Evolutionary conservation across 2,888 invertebrate species (phyloP), one percentile per base, ranked within the genome.

Genomic region (Rhopalosiphum nymphaeae): DNA sequence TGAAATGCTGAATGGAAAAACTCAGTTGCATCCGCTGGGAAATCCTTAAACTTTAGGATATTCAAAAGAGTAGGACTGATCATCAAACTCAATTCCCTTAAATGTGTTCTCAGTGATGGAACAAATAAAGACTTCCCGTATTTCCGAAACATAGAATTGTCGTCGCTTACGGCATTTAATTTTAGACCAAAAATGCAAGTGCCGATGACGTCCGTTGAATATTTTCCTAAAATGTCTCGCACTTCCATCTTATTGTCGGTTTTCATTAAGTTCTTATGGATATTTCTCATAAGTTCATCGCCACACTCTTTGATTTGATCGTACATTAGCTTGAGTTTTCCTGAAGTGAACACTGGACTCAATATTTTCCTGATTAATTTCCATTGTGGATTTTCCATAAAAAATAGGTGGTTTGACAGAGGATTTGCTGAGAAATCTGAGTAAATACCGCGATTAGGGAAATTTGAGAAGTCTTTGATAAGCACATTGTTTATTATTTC

Each of bases 251-350:
- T 86, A 16, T 94, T 94, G 78, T n/a, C 10, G 16, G 7, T 42
- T 42, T 57, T n/a, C 4, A 10, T 25, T 13, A 89, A 13, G 1
- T 44, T 25, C 5, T 26, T 13, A 2, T 9, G n/a, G 21, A 93
- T n/a, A 42, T 78, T 78, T 4, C 5, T 46, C 49, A 94, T 95
- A 84, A 96, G 95, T 88, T 96, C 95, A 46, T 96, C 95, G n/a
- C 96, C 95, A 56, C 96, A 96, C 84, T 96, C 96, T 84, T 95
- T 95, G 95, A 96, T 96, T 67, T 96, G 95, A 0, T 96, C 96
- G 57, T 96, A 96, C 96, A 97, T 96, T 84, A 95, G 95, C 95
- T 96, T 97, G 94, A 97, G 95, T 95, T 97, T 97, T 44, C 96
- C 96, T 1, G 96, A 96, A 0, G 97, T 96, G 95, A 97, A 96